Evolutionary conservation across 2,797 vertebrate genomes (phyloP), one percentile per base, ranked within the genome.

Genomic region (Gymnothorax javanicus): DNA sequence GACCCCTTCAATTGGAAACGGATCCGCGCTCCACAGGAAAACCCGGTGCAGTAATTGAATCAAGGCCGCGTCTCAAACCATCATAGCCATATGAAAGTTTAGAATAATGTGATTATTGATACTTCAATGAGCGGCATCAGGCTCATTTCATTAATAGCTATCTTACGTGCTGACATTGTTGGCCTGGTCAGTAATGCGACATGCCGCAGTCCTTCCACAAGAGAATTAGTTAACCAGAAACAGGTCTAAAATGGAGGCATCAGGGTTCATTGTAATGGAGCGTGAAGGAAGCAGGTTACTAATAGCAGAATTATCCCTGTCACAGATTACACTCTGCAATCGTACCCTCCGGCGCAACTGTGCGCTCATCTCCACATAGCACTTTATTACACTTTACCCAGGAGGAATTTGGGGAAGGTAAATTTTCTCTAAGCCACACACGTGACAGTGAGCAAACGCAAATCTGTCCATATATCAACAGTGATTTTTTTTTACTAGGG

Each of bases 1-100:
- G 95, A 95, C 95, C 95, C 91, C 92, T 94, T 93, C 94, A 95
- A 95, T 95, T 95, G 94, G 95, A 96, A 96, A 95, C 91, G 94
- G 95, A 95, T 95, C 93, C 73, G 92, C 92, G 90, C 88, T 92
- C 89, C 89, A 91, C 94, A 92, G 93, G 59, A 85, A 43, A 43
- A 85, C 85, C 89, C 89, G 75, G 83, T 54, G 13, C 77, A 73
- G 92, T 96, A 96, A 96, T 95, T 95, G 91, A 96, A 95, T 95
- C 94, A 96, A 95, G 94, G 92, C 91, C 86, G 89, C 13, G 77
- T 88, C 88, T 62, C 85, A 87, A 86, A 84, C 83, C 57, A 71
- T 57, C 83, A 84, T 79, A 57, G 62, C 84, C 79, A 52, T 59
- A 81, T 54, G 59, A 81, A 43, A 57, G 87, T 86, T 86, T 58